Percentiles rank a stretch among this genome's conserved stretches.
Evolutionary conservation across 2,113 vertebrate species (phyloP).

Genomic region (Gallinago jamesoni): DNA sequence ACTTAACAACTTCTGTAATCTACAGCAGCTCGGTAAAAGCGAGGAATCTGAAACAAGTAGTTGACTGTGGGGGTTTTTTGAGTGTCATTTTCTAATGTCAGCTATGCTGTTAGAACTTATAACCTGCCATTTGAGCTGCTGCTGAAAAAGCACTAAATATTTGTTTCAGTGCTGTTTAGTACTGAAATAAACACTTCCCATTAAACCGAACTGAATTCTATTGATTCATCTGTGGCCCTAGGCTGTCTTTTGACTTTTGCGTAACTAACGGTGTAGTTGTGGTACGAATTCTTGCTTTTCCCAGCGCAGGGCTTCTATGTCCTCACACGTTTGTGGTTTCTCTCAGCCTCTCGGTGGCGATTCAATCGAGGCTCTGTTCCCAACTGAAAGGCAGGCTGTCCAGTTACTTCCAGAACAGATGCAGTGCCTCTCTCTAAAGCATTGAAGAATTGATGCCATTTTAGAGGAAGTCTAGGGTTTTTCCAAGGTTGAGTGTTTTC

Average conservation of each 20-base stretch:
- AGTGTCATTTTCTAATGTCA: background rate
- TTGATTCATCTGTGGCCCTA: background rate
- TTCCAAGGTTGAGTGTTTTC: constrained; percentile 40
- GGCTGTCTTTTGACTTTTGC: background rate
- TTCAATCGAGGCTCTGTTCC: constrained; percentile 48
- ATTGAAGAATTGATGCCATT: constrained; percentile 34
- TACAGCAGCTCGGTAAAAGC: background rate
- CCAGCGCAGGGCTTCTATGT: background rate
- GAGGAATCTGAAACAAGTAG: background rate
- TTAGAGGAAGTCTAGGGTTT: constrained; percentile 40
- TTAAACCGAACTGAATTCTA: constrained; percentile 4
- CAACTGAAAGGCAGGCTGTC: constrained; percentile 47
- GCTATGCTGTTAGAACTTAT: background rate
- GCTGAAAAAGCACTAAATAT: background rate
- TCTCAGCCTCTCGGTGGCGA: constrained; percentile 21
- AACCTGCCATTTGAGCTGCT: background rate
- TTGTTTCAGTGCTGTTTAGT: background rate
- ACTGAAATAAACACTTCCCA: background rate
- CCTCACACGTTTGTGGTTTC: background rate
- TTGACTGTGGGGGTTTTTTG: background rate
- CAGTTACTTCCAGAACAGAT: constrained; percentile 42
- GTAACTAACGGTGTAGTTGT: background rate
- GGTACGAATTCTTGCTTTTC: background rate
- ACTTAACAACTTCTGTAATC: constrained; percentile 2
- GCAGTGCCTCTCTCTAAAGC: constrained; percentile 15